These are phyloP conservation scores for Villa cingulata DNA, from an alignment of 2,888 invertebrate species.

Conservation along the genomic window DNA sequence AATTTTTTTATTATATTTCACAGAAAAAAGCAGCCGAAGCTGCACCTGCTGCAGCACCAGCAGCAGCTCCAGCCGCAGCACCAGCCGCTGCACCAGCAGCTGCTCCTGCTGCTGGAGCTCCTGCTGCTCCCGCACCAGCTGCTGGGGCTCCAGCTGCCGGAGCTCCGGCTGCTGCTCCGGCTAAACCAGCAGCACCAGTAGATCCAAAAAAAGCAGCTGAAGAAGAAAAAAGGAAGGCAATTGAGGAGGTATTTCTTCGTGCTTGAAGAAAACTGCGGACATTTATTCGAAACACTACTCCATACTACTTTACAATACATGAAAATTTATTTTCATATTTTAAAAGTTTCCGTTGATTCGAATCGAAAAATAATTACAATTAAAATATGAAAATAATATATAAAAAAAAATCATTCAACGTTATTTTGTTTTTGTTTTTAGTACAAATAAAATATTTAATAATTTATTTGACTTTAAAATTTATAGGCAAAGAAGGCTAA, in stretches of 20 bases:
- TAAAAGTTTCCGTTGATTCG: too few relatives aligned
- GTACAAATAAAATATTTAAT: neutral
- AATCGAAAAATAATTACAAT: too few relatives aligned
- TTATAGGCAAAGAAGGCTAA: slow-evolving; percentile 90
- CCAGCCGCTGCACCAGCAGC: slow-evolving; percentile 17
- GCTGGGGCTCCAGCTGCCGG: slow-evolving; percentile 9
- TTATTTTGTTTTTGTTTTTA: too few relatives aligned
- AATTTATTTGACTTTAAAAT: too few relatives aligned
- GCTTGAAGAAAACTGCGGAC: neutral
- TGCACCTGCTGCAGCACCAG: slow-evolving; percentile 15
- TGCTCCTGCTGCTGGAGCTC: slow-evolving; percentile 14
- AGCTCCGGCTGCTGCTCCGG: slow-evolving; percentile 9
- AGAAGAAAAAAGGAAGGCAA: neutral
- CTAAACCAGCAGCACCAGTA: slow-evolving; percentile 14
- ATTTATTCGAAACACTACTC: too few relatives aligned
- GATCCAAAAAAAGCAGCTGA: slow-evolving; percentile 6
- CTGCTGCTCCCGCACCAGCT: slow-evolving; percentile 15
- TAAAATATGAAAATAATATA: too few relatives aligned
- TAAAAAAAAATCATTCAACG: too few relatives aligned
- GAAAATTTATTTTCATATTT: too few relatives aligned
- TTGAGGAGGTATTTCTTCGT: neutral
- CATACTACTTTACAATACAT: too few relatives aligned
- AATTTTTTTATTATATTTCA: slow-evolving; percentile 40
- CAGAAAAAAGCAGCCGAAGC: slow-evolving; percentile 42
- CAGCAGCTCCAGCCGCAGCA: slow-evolving; percentile 17